Evolutionary conservation across 2,113 vertebrate genomes (phyloP), one percentile per base, ranked within the genome.

Genomic region (Dromiciops gliroides): DNA sequence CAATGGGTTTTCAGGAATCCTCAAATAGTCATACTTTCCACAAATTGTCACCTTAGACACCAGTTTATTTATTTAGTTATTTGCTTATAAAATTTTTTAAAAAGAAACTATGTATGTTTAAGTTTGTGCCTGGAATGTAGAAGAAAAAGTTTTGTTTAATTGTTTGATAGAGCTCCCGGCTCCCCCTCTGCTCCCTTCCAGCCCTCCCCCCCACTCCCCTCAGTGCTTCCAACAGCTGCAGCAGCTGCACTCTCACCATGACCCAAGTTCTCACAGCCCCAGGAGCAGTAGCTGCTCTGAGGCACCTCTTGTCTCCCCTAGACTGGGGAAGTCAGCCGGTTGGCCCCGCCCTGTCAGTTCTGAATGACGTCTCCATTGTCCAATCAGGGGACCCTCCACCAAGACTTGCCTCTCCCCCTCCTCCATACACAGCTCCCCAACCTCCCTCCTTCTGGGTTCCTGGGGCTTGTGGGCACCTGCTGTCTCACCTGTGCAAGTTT

Each of bases 361-460:
- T 96, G 97, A 98, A 48, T 94, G 98, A 96, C 95, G 22, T 83
- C 19, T 12, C 1, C 0, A 47, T 8, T 95, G 90, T 44, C 98
- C 98, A 97, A 47, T 97, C 94, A 48, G 92, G 9, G 11, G 91
- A 60, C 93, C 90, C 31, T 28, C 25, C 44, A 48, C 83, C 52
- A 90, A 89, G 97, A 91, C 93, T 48, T 53, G 51, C 52, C 88
- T 67, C 83, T 7, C 6, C 6, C 22, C 0, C 16, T 10, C 1
- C 47, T 60, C 53, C 60, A 88, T 23, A 28, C 0, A 3, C 7
- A 94, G 93, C 94, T 95, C 8, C 50, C 28, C 3, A 3, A 8
- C 91, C 0, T 0, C 49, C 25, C 5, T 23, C 5, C 7, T 12
- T 1, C 37, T 25, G 0, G 0, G 37, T n/a, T 6, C 0, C 0